These are phyloP conservation scores for Phrynosoma platyrhinos DNA, from an alignment of 2,113 vertebrate species.

Conservation along the genomic window DNA sequence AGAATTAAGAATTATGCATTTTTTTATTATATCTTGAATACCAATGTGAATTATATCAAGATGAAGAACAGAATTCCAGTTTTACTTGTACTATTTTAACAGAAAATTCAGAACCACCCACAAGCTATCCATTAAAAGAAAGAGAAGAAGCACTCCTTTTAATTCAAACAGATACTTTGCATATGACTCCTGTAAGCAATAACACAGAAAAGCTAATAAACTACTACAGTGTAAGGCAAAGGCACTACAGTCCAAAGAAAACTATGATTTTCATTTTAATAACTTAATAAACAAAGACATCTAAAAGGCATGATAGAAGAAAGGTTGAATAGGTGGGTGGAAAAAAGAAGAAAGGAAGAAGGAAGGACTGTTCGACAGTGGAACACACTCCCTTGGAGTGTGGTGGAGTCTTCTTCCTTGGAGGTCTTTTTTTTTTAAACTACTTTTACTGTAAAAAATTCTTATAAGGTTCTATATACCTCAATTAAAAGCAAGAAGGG, in stretches of 20 bases:
- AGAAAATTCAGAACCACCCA: neutral
- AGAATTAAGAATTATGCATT: slow-evolving; percentile 17
- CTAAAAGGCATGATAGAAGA: too few species aligned
- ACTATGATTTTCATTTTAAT: slow-evolving; percentile 1
- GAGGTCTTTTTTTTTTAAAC: too few species aligned
- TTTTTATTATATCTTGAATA: neutral
- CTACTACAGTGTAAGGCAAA: neutral
- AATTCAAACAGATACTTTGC: neutral
- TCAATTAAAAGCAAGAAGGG: too few species aligned
- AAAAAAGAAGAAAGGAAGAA: too few species aligned
- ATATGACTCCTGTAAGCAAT: neutral
- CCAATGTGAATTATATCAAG: neutral
- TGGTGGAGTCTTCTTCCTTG: too few species aligned
- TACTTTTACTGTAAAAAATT: too few species aligned
- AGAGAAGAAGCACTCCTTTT: neutral
- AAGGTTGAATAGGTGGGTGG: too few species aligned
- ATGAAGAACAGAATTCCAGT: neutral
- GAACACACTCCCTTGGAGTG: too few species aligned
- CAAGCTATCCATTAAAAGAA: too few species aligned
- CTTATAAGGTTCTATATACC: too few species aligned
- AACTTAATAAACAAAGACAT: too few species aligned
- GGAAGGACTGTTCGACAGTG: too few species aligned
- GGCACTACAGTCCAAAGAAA: neutral
- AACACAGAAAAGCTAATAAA: neutral
- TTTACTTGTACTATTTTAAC: neutral